phyloP scores from a whole-genome alignment of 2,797 vertebrate species.

The Bryconaethiops microstoma region DNA sequence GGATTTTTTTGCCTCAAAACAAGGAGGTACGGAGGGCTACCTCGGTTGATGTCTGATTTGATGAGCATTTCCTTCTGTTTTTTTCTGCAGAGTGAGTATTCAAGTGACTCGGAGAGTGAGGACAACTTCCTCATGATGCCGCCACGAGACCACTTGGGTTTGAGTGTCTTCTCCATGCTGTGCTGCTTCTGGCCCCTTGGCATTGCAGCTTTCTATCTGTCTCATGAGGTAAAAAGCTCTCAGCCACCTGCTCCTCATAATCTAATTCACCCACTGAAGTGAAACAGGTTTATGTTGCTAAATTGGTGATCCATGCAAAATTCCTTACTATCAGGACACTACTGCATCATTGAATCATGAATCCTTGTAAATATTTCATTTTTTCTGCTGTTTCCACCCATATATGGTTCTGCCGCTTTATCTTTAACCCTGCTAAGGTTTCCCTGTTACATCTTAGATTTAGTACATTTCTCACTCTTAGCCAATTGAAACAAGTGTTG shows the following conservation, averaged over 20 bases:
- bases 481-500: neutral
- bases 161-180: slow-evolving; percentile 97
- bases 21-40: neutral
- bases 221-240: slow-evolving; percentile 84
- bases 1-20: neutral
- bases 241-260: neutral
- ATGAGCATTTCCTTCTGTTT: slow-evolving; percentile 16
- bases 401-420: neutral
- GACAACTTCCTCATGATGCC: slow-evolving; percentile 94
- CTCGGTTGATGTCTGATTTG: slow-evolving; percentile 5
- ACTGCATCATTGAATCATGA: neutral
- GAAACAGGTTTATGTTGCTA: neutral
- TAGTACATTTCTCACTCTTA: neutral
- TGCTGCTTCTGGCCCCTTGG: slow-evolving; percentile 97
- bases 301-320: neutral
- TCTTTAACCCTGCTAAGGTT: neutral
- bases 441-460: neutral
- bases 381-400: neutral
- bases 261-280: neutral
- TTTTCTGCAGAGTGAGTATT: slow-evolving; percentile 85
- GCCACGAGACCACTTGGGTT: slow-evolving; percentile 90
- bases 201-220: slow-evolving; percentile 93
- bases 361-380: neutral
- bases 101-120: slow-evolving; percentile 92
- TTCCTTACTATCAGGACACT: neutral